Percentiles rank a stretch among this genome's conserved stretches.
phyloP scores from a whole-genome alignment of 2,113 vertebrate genomes.

The Halichoerus grypus region DNA sequence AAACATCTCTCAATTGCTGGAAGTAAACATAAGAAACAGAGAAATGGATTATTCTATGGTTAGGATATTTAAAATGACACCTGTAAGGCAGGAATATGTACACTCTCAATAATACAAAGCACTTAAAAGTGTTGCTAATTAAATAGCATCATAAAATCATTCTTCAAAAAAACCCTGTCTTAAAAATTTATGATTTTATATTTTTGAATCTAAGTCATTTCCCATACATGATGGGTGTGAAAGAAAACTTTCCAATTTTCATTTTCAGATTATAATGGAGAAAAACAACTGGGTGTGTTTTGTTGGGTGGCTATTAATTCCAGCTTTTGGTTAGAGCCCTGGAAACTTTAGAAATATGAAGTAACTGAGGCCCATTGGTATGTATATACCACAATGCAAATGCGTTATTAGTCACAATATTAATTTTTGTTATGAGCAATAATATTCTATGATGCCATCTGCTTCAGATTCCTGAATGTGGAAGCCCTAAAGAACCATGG shows the following conservation, averaged over 20 bases:
- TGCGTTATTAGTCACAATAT: background rate
- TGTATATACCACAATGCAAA: background rate
- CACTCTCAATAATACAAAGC: constrained; percentile 7
- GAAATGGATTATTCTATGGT: background rate
- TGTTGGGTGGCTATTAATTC: background rate
- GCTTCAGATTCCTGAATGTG: constrained; percentile 29
- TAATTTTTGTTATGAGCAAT: background rate
- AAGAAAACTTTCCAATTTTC: constrained; percentile 28
- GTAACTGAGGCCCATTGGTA: background rate
- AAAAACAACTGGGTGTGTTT: background rate
- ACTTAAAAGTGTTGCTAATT: background rate
- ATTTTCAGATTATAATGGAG: constrained; percentile 25
- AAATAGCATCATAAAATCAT: background rate
- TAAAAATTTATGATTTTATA: background rate
- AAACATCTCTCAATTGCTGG: background rate
- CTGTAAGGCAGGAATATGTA: background rate
- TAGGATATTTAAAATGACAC: constrained; percentile 46
- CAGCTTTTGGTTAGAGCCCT: constrained; percentile 40
- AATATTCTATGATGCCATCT: background rate
- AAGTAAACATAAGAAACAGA: constrained; percentile 23
- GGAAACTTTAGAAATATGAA: background rate
- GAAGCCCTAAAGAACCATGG: background rate
- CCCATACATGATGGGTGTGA: constrained; percentile 41
- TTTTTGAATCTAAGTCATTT: constrained; percentile 45
- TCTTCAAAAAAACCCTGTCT: background rate